Conservation (phyloP, 2,888 invertebrate genomes). For the Altica lythri region DNA sequence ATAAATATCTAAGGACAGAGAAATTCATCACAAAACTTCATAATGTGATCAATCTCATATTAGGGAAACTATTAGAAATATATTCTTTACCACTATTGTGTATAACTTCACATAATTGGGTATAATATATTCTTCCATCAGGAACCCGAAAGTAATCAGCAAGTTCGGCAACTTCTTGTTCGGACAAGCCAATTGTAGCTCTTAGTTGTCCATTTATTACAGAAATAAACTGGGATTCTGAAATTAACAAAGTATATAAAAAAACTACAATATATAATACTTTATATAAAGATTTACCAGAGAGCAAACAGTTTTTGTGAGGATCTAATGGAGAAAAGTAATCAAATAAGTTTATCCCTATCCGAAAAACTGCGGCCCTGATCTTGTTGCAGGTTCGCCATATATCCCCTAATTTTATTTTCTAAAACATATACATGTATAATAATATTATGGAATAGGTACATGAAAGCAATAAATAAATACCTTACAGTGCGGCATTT, state of each 20-base stretch:
- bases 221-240: conserved; percentile 76
- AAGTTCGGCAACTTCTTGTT: conserved; percentile 73
- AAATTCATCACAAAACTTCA: no score
- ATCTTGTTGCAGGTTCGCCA: conserved; percentile 84
- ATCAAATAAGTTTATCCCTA: conserved; percentile 72
- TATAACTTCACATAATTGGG: conserved; percentile 75
- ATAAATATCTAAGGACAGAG: no score
- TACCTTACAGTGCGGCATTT: conserved; percentile 49
- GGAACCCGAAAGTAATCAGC: conserved; percentile 80
- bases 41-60: no score
- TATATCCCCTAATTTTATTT: conserved; percentile 66
- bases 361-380: conserved; percentile 73
- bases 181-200: conserved; percentile 69
- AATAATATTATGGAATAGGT: neutral
- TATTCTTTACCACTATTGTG: conserved; percentile 74
- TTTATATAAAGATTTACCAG: conserved; percentile 57
- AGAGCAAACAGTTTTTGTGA: conserved; percentile 68
- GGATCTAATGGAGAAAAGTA: conserved; percentile 73
- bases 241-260: conserved; percentile 26
- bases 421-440: conserved; percentile 45
- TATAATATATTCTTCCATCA: conserved; percentile 77
- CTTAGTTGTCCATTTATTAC: conserved; percentile 71
- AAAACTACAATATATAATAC: neutral
- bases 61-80: no score
- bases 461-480: no score